Conservation (phyloP, 2,113 vertebrate genomes). For the Grantiella picta region DNA sequence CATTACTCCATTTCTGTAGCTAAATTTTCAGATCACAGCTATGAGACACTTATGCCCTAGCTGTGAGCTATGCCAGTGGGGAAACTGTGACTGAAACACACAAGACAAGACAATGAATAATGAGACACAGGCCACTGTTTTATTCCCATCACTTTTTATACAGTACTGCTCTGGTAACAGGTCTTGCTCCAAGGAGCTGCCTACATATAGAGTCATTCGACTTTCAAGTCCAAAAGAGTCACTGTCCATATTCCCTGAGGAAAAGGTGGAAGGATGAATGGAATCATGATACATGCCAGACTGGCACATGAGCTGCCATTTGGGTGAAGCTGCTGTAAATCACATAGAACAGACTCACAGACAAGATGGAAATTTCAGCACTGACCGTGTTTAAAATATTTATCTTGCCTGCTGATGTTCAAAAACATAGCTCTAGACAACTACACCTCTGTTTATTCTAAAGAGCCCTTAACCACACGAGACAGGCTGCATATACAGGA, state of each 20-base stretch:
- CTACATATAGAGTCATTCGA: not conserved
- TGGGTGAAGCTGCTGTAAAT: not conserved
- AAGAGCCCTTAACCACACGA: not conserved
- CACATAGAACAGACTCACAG: not conserved
- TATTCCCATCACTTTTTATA: not conserved
- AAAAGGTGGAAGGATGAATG: not conserved
- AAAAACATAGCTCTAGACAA: not conserved
- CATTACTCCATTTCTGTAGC: not conserved
- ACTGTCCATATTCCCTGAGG: not conserved
- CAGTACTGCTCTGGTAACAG: not conserved
- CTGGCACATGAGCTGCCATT: not conserved
- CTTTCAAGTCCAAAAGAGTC: not conserved
- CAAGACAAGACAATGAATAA: not conserved
- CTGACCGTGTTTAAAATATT: not conserved
- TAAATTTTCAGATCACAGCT: not conserved
- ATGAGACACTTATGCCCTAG: not conserved
- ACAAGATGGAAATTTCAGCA: not conserved
- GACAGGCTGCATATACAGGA: not conserved
- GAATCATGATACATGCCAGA: not conserved
- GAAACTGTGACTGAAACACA: not conserved
- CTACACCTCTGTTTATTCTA: not conserved
- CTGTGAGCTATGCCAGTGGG: not conserved
- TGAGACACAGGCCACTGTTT: accelerated
- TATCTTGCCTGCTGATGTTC: not conserved
- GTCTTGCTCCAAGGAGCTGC: not conserved